These are phyloP conservation scores for Alces alces DNA, from an alignment of 2,113 vertebrate genomes.

Conservation along the genomic window DNA sequence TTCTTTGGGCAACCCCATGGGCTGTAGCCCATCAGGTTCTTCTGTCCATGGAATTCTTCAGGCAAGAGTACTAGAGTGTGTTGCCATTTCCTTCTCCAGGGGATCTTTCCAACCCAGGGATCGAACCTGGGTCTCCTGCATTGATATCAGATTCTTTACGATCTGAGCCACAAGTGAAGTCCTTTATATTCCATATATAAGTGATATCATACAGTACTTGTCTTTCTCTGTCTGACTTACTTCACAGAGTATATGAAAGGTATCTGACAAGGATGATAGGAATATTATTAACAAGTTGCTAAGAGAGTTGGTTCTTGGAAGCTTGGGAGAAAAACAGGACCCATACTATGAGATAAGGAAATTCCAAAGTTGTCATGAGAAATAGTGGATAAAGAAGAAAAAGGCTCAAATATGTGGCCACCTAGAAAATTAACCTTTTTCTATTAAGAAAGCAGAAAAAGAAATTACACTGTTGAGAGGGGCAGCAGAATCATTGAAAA, in stretches of 20 bases:
- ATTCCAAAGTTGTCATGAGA: not conserved
- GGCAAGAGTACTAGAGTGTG: not conserved
- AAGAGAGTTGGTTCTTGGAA: not conserved
- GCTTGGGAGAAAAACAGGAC: not conserved
- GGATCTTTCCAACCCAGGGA: not conserved
- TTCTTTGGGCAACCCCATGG: not conserved
- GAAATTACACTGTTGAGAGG: not conserved
- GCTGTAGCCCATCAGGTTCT: not conserved
- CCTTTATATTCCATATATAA: not conserved
- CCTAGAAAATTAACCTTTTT: not conserved
- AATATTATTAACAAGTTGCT: not conserved
- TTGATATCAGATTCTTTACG: not conserved
- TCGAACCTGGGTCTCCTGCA: not conserved
- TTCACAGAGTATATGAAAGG: not conserved
- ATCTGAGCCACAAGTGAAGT: not conserved
- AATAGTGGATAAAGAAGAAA: not conserved
- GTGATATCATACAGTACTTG: not conserved
- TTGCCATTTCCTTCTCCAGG: not conserved
- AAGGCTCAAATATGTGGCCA: not conserved
- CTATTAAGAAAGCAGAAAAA: not conserved
- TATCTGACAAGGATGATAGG: not conserved
- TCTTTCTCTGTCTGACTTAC: not conserved
- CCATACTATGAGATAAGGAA: not conserved
- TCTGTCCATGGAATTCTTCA: not conserved
- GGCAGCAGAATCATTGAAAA: not conserved